Conservation (phyloP, 2,797 vertebrate species). For the Phoxinus dragarum region DNA sequence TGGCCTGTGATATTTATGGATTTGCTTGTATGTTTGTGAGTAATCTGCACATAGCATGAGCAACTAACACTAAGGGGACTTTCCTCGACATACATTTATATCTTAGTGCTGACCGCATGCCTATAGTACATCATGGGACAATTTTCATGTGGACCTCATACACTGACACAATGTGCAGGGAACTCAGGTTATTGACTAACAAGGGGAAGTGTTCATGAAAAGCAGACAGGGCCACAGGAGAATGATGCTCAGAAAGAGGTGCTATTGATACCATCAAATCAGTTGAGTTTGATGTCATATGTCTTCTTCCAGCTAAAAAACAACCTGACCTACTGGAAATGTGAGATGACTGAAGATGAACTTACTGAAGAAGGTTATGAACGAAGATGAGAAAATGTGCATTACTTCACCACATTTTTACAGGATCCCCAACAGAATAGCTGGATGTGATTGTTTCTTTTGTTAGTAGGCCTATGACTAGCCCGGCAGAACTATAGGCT, state of each 20-base stretch:
- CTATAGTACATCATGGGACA: conserved; percentile 66
- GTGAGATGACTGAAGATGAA: neutral
- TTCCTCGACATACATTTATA: conserved; percentile 53
- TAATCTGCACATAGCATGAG: conserved; percentile 46
- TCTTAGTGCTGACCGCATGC: conserved; percentile 62
- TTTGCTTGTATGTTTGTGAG: conserved; percentile 49
- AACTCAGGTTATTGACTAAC: conserved; percentile 66
- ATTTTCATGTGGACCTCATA: conserved; percentile 57
- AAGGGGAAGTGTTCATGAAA: conserved; percentile 62
- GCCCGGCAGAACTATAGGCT: neutral
- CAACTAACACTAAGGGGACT: conserved; percentile 34
- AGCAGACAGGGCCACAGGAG: neutral
- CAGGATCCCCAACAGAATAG: neutral
- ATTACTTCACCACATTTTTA: neutral
- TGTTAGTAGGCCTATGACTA: neutral
- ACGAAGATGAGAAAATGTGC: neutral
- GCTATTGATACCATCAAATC: neutral
- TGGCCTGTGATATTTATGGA: conserved; percentile 47
- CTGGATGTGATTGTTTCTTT: neutral
- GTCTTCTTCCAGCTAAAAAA: neutral
- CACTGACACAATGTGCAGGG: conserved; percentile 59
- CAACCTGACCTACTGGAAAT: neutral
- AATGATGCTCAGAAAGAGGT: conserved; percentile 19
- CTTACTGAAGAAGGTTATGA: neutral
- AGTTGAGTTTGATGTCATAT: neutral